A percentile compares a stretch with the other conserved stretches of the same genome.
Evolutionary conservation across 1,140 invertebrate genomes (phyloP).

Genomic region (Trichoplusia ni): DNA sequence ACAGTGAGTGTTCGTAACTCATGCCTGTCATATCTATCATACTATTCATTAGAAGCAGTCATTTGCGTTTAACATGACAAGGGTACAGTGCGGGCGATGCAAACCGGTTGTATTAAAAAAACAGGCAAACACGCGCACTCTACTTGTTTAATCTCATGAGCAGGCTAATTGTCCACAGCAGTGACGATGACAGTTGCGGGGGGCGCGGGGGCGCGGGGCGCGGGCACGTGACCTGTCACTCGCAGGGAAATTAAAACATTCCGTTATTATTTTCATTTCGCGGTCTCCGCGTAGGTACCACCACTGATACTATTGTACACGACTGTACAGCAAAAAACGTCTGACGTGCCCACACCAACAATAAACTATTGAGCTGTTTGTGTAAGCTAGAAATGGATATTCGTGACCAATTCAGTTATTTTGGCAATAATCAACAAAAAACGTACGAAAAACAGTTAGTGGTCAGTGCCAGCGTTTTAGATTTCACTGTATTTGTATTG

Average conservation of each 20-base stretch:
- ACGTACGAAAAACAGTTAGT: neutral
- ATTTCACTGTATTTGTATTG: conserved; percentile 9
- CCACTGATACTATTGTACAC: neutral
- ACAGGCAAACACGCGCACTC: conserved; percentile 54
- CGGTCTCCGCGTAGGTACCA: conserved; percentile 27
- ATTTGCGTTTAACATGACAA: conserved; percentile 49
- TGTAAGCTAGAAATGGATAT: conserved; percentile 21
- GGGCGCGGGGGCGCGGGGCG: conserved; percentile 41
- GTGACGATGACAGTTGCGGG: conserved; percentile 71
- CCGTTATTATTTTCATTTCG: conserved; percentile 78
- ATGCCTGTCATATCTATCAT: conserved; percentile 55
- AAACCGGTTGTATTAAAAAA: conserved; percentile 54
- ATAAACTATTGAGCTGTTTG: conserved; percentile 9
- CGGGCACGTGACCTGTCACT: conserved; percentile 78
- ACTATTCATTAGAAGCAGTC: conserved; percentile 40
- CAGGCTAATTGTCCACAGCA: conserved; percentile 76
- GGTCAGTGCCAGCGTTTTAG: neutral
- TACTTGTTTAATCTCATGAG: conserved; percentile 78
- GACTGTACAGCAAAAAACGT: conserved; percentile 20
- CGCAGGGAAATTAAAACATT: conserved; percentile 80
- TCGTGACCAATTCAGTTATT: conserved; percentile 15
- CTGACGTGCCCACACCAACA: conserved; percentile 6
- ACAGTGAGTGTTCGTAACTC: conserved; percentile 32
- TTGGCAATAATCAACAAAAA: conserved; percentile 10
- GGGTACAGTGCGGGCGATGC: conserved; percentile 44